Percentiles rank a stretch among this genome's conserved stretches.
Conservation (phyloP, 23 tunicate species). For the Styela clava region DNA sequence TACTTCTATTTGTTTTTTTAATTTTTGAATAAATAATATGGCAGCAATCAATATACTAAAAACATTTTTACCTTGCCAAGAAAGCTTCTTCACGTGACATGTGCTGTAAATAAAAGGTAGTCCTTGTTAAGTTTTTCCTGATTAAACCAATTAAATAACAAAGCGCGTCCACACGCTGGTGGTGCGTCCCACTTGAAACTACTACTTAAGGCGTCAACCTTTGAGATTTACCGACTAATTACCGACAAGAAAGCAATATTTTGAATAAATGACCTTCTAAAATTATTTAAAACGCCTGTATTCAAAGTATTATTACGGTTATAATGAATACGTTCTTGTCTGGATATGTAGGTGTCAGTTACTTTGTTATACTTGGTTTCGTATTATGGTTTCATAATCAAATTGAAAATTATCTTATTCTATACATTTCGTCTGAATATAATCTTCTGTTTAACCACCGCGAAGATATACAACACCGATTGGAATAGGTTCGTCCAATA, state of each 20-base stretch:
- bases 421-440: too few relatives aligned
- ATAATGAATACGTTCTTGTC: too few relatives aligned
- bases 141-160: background rate
- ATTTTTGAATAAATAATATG: too few relatives aligned
- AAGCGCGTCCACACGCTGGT: background rate
- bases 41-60: too few relatives aligned
- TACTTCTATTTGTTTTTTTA: too few relatives aligned
- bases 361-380: too few relatives aligned
- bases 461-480: too few relatives aligned
- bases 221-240: background rate
- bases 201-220: background rate
- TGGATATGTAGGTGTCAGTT: too few relatives aligned
- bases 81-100: conserved; percentile 26
- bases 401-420: too few relatives aligned
- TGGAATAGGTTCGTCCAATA: too few relatives aligned
- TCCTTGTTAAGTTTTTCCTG: background rate
- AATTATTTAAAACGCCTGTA: background rate
- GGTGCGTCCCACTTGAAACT: background rate
- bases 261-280: background rate
- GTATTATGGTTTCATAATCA: too few relatives aligned
- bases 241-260: background rate
- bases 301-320: background rate
- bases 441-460: too few relatives aligned
- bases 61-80: conserved; percentile 22
- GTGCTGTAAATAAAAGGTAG: background rate